phyloP scores from a whole-genome alignment of 2,797 vertebrate genomes.

The Aldrovandia affinis region DNA sequence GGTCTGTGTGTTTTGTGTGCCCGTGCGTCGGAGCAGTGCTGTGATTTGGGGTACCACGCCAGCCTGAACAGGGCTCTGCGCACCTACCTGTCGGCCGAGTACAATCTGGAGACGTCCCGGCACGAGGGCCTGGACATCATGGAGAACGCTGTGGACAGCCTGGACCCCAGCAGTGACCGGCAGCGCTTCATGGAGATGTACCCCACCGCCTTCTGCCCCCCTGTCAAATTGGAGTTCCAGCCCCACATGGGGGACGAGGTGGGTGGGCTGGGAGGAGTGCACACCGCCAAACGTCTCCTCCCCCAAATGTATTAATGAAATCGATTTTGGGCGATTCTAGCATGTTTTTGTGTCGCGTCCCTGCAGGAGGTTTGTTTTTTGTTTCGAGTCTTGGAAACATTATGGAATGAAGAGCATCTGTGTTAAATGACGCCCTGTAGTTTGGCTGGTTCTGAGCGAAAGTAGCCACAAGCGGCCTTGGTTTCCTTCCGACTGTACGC shows the following conservation, averaged over 20 bases:
- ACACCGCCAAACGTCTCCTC: no score
- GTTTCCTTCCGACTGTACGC: no score
- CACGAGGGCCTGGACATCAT: constrained; percentile 98
- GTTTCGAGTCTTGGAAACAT: no score
- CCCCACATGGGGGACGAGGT: constrained; percentile 99
- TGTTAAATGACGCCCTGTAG: no score
- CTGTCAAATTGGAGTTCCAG: constrained; percentile 95
- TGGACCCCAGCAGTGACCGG: constrained; percentile 95
- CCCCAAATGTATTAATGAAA: no score
- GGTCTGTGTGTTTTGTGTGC: constrained; percentile 9
- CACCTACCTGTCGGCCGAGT: constrained; percentile 96
- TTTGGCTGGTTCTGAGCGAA: no score
- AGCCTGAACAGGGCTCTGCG: constrained; percentile 93
- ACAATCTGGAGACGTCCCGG: constrained; percentile 96
- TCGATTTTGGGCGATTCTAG: no score
- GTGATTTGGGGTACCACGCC: constrained; percentile 94
- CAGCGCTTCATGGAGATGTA: constrained; percentile 99
- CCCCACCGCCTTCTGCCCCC: constrained; percentile 93
- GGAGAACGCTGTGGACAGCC: constrained; percentile 95
- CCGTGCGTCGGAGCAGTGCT: constrained; percentile 78
- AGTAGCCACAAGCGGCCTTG: constrained; percentile 36
- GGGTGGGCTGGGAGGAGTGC: constrained; percentile 37
- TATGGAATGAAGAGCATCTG: no score
- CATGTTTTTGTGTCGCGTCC: no score
- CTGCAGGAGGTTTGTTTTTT: no score